Conservation (phyloP, 1,140 invertebrate species). For the Aethina tumida region DNA sequence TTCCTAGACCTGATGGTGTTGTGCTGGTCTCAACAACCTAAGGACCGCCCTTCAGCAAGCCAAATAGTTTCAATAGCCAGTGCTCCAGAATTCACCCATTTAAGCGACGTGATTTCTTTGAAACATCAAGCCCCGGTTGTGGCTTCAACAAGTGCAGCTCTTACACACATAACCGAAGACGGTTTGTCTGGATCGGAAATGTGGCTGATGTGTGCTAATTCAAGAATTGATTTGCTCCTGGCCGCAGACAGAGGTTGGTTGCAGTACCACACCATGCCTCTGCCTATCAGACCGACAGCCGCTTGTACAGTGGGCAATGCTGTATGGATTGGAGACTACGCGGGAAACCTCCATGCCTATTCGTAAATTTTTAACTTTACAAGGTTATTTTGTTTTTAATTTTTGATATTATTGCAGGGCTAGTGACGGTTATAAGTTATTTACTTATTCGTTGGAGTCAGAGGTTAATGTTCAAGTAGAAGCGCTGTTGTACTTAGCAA, state of each 20-base stretch:
- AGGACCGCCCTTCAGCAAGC: slow-evolving; percentile 80
- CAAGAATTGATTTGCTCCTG: slow-evolving; percentile 55
- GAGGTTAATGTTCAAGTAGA: slow-evolving; percentile 47
- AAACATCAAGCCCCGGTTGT: slow-evolving; percentile 49
- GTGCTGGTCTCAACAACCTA: slow-evolving; percentile 87
- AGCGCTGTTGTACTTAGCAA: slow-evolving; percentile 52
- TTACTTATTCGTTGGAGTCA: slow-evolving; percentile 46
- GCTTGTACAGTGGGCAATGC: slow-evolving; percentile 56
- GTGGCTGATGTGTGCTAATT: slow-evolving; percentile 62
- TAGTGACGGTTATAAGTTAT: slow-evolving; percentile 43
- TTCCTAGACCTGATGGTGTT: slow-evolving; percentile 91
- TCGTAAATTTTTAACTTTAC: slow-evolving; percentile 39
- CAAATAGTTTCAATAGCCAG: slow-evolving; percentile 86
- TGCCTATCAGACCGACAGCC: slow-evolving; percentile 49
- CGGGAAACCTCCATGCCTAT: slow-evolving; percentile 71
- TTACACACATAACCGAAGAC: slow-evolving; percentile 34
- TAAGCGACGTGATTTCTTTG: slow-evolving; percentile 69
- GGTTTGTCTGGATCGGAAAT: slow-evolving; percentile 45
- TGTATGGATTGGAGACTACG: slow-evolving; percentile 81
- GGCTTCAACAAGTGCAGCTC: slow-evolving; percentile 37
- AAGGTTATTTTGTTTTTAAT: slow-evolving; percentile 9
- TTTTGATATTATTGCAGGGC: slow-evolving; percentile 33
- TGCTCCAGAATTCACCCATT: slow-evolving; percentile 86
- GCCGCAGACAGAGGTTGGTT: slow-evolving; percentile 47
- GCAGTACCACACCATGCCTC: slow-evolving; percentile 43